Evolutionary conservation across 2,888 invertebrate species (phyloP).

Genomic region (Cataglyphis albicans): DNA sequence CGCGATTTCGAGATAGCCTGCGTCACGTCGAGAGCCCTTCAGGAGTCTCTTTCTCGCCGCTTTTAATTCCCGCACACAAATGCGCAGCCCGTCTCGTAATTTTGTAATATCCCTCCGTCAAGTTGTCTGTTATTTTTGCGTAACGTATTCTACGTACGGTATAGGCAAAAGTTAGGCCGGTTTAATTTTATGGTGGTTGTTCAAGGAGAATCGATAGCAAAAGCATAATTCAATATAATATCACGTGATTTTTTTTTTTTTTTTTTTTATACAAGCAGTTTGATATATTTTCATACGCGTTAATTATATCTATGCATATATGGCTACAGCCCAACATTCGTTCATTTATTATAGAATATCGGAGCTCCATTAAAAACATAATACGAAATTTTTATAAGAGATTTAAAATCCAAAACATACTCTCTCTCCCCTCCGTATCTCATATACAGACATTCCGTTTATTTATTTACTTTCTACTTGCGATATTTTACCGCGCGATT

Average conservation of each 20-base stretch:
- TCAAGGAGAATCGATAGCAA: slow-evolving; percentile 70
- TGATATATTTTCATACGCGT: background rate
- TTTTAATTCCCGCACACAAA: slow-evolving; percentile 58
- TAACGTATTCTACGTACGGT: slow-evolving; percentile 61
- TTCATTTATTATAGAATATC: background rate
- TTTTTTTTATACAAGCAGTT: background rate
- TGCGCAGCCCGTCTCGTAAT: slow-evolving; percentile 44
- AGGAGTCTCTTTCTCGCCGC: slow-evolving; percentile 57
- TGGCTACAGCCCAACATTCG: background rate
- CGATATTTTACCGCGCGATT: background rate
- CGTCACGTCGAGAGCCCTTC: slow-evolving; percentile 81
- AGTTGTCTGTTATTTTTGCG: slow-evolving; percentile 27
- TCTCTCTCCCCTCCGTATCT: background rate
- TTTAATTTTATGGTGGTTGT: slow-evolving; percentile 62
- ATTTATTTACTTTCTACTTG: background rate
- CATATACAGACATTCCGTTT: background rate
- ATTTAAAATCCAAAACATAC: background rate
- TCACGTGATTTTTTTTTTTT: background rate
- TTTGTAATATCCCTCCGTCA: slow-evolving; percentile 21
- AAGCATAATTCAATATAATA: background rate
- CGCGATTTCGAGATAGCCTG: slow-evolving; percentile 84
- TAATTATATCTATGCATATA: background rate
- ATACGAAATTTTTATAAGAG: background rate
- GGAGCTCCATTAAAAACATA: background rate
- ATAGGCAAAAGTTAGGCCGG: slow-evolving; percentile 67